Evolutionary conservation across 1,140 invertebrate genomes (phyloP).

Genomic region (Hydropsyche tenuis): DNA sequence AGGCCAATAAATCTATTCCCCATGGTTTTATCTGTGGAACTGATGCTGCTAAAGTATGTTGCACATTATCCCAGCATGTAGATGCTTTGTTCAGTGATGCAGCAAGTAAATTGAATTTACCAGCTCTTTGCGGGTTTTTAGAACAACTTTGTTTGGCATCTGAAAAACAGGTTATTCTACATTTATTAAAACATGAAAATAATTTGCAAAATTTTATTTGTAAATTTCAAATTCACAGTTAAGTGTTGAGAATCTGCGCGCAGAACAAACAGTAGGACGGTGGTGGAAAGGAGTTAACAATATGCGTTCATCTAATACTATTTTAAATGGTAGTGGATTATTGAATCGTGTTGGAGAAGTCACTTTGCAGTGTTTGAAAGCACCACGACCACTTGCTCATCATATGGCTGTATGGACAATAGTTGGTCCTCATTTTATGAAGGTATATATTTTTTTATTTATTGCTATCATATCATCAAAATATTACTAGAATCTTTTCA

Average conservation of each 20-base stretch:
- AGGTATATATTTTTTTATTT: conserved; percentile 67
- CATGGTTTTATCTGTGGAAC: conserved; percentile 77
- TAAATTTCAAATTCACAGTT: conserved; percentile 21
- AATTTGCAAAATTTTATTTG: not conserved
- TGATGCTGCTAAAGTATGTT: conserved; percentile 85
- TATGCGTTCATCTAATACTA: conserved; percentile 52
- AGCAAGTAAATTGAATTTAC: conserved; percentile 84
- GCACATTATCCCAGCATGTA: conserved; percentile 83
- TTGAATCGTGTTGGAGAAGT: conserved; percentile 85
- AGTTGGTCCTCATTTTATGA: conserved; percentile 89
- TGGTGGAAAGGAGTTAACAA: conserved; percentile 63
- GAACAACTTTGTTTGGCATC: conserved; percentile 81
- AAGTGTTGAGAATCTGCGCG: conserved; percentile 52
- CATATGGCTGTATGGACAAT: conserved; percentile 91
- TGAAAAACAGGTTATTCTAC: conserved; percentile 71
- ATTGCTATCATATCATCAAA: no score
- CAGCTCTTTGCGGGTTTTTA: conserved; percentile 81
- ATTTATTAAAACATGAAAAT: not conserved
- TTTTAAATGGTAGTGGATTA: conserved; percentile 62
- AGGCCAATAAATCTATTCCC: conserved; percentile 55
- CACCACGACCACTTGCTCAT: conserved; percentile 86
- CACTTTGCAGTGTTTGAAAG: conserved; percentile 84
- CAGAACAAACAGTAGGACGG: conserved; percentile 59
- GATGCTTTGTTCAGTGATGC: conserved; percentile 87
- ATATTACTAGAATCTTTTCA: no score